Percentiles rank a stretch among this genome's conserved stretches.
These are phyloP conservation scores for Coregonus ussuriensis DNA, from an alignment of 2,797 vertebrate species.

Conservation along the genomic window DNA sequence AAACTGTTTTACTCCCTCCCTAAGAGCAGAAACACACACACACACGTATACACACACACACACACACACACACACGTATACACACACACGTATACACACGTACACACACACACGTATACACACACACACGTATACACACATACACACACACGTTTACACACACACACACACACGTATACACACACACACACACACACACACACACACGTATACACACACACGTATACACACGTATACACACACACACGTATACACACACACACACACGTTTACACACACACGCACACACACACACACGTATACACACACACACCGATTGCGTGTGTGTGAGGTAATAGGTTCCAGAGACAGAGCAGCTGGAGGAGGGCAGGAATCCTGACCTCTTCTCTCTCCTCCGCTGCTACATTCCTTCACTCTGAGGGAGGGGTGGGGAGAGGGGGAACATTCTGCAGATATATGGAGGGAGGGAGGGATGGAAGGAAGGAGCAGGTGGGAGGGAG, in stretches of 20 bases:
- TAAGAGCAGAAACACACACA: conserved; percentile 6
- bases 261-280: not conserved
- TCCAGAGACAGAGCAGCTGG: conserved; percentile 48
- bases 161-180: not conserved
- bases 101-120: conserved; percentile 9
- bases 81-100: not conserved
- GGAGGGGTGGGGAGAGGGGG: conserved; percentile 36
- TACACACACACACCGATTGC: conserved; percentile 7
- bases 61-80: not conserved
- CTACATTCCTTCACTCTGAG: conserved; percentile 52
- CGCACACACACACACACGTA: not conserved
- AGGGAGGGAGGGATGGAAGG: no score
- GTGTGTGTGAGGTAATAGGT: conserved; percentile 44
- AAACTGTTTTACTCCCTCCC: conserved; percentile 31
- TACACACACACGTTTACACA: not conserved
- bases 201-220: not conserved
- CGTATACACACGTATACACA: not conserved
- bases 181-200: conserved; percentile 16
- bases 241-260: conserved; percentile 6
- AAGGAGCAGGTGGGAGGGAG: not conserved
- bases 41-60: conserved; percentile 19
- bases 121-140: not conserved
- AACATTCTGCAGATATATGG: conserved; percentile 8
- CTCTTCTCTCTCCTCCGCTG: conserved; percentile 23
- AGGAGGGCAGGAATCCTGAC: conserved; percentile 44